Conservation (phyloP, 2,113 vertebrate species). For the Taurulus bubalis region DNA sequence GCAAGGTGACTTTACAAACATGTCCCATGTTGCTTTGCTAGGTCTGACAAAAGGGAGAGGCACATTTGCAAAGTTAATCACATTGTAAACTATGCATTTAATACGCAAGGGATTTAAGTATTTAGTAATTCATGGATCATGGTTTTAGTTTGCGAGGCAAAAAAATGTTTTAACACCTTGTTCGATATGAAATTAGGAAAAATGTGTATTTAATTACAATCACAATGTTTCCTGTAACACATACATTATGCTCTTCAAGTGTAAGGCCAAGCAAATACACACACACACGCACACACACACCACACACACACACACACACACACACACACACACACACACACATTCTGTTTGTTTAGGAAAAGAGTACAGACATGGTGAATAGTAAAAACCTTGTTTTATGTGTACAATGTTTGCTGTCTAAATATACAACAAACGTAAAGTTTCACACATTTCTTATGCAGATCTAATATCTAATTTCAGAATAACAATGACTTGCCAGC, state of each 20-base stretch:
- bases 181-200: neutral
- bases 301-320: too few relatives aligned
- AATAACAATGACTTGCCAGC: neutral
- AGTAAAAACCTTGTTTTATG: neutral
- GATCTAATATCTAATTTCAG: neutral
- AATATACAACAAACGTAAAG: neutral
- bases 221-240: neutral
- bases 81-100: neutral
- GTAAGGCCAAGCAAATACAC: neutral
- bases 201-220: neutral
- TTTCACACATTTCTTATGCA: neutral
- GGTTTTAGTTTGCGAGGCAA: neutral
- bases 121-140: neutral
- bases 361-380: neutral
- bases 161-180: neutral
- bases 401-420: neutral
- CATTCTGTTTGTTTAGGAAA: neutral
- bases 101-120: neutral
- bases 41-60: neutral
- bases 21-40: too few relatives aligned
- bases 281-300: too few relatives aligned
- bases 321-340: too few relatives aligned
- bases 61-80: neutral
- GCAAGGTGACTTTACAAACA: neutral
- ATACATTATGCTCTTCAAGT: too few relatives aligned